Conservation (phyloP, 2,888 invertebrate genomes). For the Fragum sueziense region DNA sequence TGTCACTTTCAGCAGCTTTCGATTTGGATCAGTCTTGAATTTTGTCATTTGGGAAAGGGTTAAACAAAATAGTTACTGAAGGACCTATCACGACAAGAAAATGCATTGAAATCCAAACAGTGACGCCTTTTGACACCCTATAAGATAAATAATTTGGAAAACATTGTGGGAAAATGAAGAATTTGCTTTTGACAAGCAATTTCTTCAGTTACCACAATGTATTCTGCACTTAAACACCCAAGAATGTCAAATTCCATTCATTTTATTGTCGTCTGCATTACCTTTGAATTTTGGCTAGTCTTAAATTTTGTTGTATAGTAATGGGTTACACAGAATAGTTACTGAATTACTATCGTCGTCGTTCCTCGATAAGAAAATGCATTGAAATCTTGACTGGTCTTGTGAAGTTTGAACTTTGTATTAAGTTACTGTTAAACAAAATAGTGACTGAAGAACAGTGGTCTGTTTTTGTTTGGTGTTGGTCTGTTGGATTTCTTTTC, state of each 20-base stretch:
- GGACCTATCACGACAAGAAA: neutral
- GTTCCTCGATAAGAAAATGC: neutral
- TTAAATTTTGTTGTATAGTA: neutral
- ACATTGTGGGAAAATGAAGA: neutral
- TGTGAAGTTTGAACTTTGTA: neutral
- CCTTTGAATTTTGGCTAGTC: neutral
- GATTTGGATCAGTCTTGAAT: neutral
- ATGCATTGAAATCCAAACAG: neutral
- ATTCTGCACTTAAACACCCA: neutral
- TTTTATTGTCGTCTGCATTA: neutral
- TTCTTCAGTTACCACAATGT: slow-evolving; percentile 4
- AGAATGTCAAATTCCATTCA: neutral
- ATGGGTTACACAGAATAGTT: neutral
- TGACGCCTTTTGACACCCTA: neutral
- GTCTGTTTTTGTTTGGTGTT: too few species aligned
- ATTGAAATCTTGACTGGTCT: neutral
- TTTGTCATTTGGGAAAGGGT: neutral
- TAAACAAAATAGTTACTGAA: too few species aligned
- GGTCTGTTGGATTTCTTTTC: too few species aligned
- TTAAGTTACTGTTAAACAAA: neutral
- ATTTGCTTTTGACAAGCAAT: neutral
- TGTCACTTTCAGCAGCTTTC: too few species aligned
- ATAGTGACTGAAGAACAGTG: too few species aligned
- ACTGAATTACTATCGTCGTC: neutral
- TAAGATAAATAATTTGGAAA: neutral